Evolutionary conservation across 2,888 invertebrate species (phyloP).

Genomic region (Frankliniella fusca): DNA sequence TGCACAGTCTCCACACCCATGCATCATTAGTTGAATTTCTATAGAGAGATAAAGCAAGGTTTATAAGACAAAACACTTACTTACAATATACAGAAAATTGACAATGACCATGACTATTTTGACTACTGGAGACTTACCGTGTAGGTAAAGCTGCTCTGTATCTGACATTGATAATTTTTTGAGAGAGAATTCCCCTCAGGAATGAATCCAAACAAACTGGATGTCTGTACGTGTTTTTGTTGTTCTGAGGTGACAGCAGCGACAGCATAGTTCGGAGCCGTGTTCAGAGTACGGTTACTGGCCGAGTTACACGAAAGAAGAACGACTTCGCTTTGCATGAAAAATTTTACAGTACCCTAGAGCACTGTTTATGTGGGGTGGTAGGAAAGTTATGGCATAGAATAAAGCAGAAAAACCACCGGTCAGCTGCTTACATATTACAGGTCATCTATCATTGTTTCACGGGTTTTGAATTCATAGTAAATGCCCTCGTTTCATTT

Average conservation of each 20-base stretch:
- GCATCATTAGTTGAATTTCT: slow-evolving; percentile 84
- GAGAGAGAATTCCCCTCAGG: neutral
- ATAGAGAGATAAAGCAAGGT: slow-evolving; percentile 45
- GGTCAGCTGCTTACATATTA: neutral
- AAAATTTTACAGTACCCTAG: neutral
- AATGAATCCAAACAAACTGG: no score
- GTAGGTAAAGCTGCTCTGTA: neutral
- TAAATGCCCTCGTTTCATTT: neutral
- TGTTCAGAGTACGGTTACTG: no score
- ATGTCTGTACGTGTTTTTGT: no score
- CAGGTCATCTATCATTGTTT: neutral
- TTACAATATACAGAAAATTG: neutral
- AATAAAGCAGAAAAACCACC: neutral
- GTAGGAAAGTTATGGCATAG: neutral
- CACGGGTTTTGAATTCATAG: neutral
- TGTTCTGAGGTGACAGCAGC: no score
- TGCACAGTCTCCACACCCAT: slow-evolving; percentile 87
- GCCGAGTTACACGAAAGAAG: neutral
- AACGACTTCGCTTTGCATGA: neutral
- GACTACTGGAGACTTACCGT: neutral
- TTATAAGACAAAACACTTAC: neutral
- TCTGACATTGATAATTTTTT: neutral
- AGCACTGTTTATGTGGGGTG: neutral
- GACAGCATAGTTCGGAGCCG: no score
- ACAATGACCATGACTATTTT: neutral